Evolutionary conservation across 2,113 vertebrate genomes (phyloP), one percentile per base, ranked within the genome.

Genomic region (Manacus vitellinus): DNA sequence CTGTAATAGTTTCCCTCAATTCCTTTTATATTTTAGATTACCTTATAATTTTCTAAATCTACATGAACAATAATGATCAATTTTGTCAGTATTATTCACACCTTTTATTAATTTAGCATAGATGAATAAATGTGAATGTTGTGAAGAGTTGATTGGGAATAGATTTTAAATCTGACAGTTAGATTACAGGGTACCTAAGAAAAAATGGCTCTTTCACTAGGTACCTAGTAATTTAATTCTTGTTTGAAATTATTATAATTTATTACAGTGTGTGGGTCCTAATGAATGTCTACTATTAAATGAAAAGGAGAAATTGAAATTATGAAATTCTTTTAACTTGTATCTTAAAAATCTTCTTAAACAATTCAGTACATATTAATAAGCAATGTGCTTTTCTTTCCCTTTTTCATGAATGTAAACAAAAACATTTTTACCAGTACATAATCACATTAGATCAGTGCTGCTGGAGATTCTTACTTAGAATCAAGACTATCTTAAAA

Each of bases 91-190:
- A 98, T 99, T 99, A 99, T 99, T 98, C 98, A 98, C 98, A 98
- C 99, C 98, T 99, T 98, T 98, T 99, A 99, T 99, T 99, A 98
- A 99, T 99, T 99, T 99, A 99, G 99, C 99, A 98, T 99, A 99
- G 99, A 99, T 98, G 99, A 99, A 99, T 99, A 99, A 99, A 99
- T 99, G 99, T 98, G 99, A 99, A 99, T 99, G 99, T 99, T 99
- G 98, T 98, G 97, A 98, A 99, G 98, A 99, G 98, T 98, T 99
- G 99, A 99, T 99, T 99, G 98, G 98, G 98, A 98, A 98, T 98
- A 98, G 98, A 98, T 98, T 99, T 99, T 99, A 98, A 98, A 98
- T 98, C 98, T 99, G 99, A 99, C 99, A 99, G 99, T 98, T 99
- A 99, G 99, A 99, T 99, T 99, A 99, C 98, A 99, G 99, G 99